A percentile compares a stretch with the other conserved stretches of the same genome.
These are phyloP conservation scores for Zelostemma sp. DNA, from an alignment of 1,140 invertebrate genomes.

Conservation along the genomic window DNA sequence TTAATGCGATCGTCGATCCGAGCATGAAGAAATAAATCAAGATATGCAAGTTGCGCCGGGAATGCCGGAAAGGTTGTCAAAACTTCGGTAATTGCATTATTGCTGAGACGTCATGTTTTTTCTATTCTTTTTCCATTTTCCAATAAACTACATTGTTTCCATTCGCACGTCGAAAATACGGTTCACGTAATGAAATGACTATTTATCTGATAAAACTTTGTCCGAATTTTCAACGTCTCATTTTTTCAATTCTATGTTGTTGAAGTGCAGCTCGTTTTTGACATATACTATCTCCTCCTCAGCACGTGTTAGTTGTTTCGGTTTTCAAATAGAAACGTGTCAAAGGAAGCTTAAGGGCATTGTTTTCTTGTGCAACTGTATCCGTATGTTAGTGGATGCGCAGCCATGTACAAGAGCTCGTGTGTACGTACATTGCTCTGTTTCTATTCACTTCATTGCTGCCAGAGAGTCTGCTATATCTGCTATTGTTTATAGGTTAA, in stretches of 20 bases:
- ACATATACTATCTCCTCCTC: conserved; percentile 29
- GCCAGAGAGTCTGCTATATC: conserved; percentile 24
- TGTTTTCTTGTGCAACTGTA: conserved; percentile 43
- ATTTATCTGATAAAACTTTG: background rate
- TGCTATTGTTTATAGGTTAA: conserved; percentile 31
- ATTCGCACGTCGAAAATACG: no score
- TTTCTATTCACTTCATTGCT: conserved; percentile 33
- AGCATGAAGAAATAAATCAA: conserved; percentile 43
- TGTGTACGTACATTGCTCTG: conserved; percentile 36
- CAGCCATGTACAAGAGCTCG: conserved; percentile 32
- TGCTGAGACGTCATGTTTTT: background rate
- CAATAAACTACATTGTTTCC: no score
- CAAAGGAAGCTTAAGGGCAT: conserved; percentile 48
- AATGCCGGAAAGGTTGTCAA: conserved; percentile 11
- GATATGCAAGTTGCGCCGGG: conserved; percentile 11
- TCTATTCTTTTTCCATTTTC: no score
- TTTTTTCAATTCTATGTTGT: conserved; percentile 19
- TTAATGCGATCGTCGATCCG: conserved; percentile 37
- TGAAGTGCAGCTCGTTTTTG: conserved; percentile 8
- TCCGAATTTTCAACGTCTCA: background rate
- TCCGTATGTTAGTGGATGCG: conserved; percentile 41
- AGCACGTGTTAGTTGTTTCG: conserved; percentile 41
- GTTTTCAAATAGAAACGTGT: conserved; percentile 41
- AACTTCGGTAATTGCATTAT: conserved; percentile 24
- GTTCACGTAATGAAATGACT: no score